Evolutionary conservation across 30 jellyfish, hydroid and myxozoan species (phyloP), one percentile per base, ranked within the genome.

Genomic region (Aurelia aurita complex sp. Pacific): DNA sequence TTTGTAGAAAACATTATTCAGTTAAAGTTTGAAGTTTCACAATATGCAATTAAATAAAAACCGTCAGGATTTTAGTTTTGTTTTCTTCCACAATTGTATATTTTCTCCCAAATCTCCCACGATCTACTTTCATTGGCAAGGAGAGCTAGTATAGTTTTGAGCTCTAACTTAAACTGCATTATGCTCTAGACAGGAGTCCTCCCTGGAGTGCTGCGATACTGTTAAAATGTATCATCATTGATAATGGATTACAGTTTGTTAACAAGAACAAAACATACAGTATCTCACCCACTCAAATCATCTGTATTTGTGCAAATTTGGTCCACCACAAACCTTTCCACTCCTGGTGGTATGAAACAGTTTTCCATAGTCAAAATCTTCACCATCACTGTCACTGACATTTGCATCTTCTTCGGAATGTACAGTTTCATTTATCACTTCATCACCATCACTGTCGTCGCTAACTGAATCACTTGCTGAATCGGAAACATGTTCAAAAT

Each of bases 321-420:
- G 77, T 67, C 77, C 77, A 67, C 77, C 77, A 10, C 77, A 67
- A 67, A 67, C 59, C 51, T 61, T 67, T 67, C 77, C 77, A 67
- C 51, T 67, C 51, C 77, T 67, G 42, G 77, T 67, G 17, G 51
- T 67, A 33, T 67, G 77, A 67, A 67, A 67, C 16, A 67, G 77
- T 33, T 67, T 6, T 67, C 77, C 77, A 67, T 23, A 67, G 51
- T 67, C 77, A 67, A 67, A 62, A 9, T 33, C 10, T 67, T 67
- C 77, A 67, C 16, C 18, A 11, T 67, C 77, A 33, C 57, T 67
- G 1, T 67, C 77, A 67, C 77, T 67, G 14, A 1, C 9, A 67
- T 1, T 17, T 16, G 18, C 77, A 67, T 67, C 77, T n/a, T 67
- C 77, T 67, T 33, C 77, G 23, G 77, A 67, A 67, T 67, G 77